A percentile compares a stretch with the other conserved stretches of the same genome.
Conservation (phyloP, 2,888 invertebrate species). For the Microctonus aethiopoides region DNA sequence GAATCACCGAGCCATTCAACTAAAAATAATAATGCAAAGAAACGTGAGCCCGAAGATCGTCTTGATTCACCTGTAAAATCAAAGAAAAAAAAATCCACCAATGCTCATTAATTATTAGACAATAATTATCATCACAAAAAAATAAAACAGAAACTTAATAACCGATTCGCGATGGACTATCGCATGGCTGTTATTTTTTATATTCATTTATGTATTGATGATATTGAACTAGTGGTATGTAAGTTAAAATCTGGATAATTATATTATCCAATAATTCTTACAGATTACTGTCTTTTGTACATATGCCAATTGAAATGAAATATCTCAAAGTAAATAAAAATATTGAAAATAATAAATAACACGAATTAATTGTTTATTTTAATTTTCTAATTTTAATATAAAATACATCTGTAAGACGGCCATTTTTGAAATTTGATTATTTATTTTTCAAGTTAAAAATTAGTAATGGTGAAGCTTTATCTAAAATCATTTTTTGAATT, state of each 20-base stretch:
- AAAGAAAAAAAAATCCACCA: slow-evolving; percentile 47
- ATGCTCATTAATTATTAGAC: slow-evolving; percentile 24
- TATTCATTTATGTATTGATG: slow-evolving; percentile 4
- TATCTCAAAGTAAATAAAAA: background rate
- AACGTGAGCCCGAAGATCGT: slow-evolving; percentile 36
- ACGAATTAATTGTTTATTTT: too few relatives aligned
- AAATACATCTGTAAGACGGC: too few relatives aligned
- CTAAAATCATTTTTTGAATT: too few relatives aligned
- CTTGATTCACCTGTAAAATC: slow-evolving; percentile 42
- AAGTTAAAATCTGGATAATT: background rate
- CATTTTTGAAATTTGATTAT: too few relatives aligned
- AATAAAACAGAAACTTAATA: background rate
- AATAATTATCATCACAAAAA: background rate
- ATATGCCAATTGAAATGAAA: background rate
- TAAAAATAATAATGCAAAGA: slow-evolving; percentile 36
- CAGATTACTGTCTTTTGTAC: background rate
- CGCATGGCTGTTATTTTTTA: background rate
- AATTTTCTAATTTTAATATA: too few relatives aligned
- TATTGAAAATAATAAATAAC: background rate
- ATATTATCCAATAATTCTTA: background rate
- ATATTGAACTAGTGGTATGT: background rate
- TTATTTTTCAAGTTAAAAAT: too few relatives aligned
- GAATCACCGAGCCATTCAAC: slow-evolving; percentile 18
- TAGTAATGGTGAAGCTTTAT: too few relatives aligned
- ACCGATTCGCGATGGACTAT: background rate